Percentiles rank a stretch among this genome's conserved stretches.
These are phyloP conservation scores for Dromius quadrimaculatus DNA, from an alignment of 2,888 invertebrate species.

Conservation along the genomic window DNA sequence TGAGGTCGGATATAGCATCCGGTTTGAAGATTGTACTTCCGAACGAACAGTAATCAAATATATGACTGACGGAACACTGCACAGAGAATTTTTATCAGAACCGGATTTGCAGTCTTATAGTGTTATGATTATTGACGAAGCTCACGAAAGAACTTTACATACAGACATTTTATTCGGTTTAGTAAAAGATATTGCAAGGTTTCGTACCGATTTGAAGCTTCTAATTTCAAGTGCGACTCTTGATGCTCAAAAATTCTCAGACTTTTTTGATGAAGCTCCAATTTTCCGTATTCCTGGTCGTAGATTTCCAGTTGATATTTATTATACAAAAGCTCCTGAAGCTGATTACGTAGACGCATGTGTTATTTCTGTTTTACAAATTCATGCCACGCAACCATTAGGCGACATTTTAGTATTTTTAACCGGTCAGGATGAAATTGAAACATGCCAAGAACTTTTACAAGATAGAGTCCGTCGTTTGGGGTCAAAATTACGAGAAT, in stretches of 20 bases:
- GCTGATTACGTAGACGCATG: slow-evolving; percentile 99
- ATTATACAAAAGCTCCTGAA: slow-evolving; percentile 99
- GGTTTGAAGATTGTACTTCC: slow-evolving; percentile 99
- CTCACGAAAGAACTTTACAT: slow-evolving; percentile 97
- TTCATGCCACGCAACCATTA: slow-evolving; percentile 95
- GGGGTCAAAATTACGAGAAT: slow-evolving; percentile 92
- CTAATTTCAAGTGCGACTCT: slow-evolving; percentile 98
- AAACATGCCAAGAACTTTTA: slow-evolving; percentile 88
- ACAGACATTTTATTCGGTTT: slow-evolving; percentile 98
- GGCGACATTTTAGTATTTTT: slow-evolving; percentile 98
- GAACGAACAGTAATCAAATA: slow-evolving; percentile 97
- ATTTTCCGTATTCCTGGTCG: slow-evolving; percentile 98
- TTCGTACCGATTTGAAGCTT: slow-evolving; percentile 93
- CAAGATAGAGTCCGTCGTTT: slow-evolving; percentile 92
- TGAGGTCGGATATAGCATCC: slow-evolving; percentile 90
- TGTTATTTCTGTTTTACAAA: slow-evolving; percentile 97
- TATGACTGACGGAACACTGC: slow-evolving; percentile 99
- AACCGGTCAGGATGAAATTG: slow-evolving; percentile 93
- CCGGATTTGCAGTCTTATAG: slow-evolving; percentile 96
- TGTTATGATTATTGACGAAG: slow-evolving; percentile 99
- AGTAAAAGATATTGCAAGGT: slow-evolving; percentile 94
- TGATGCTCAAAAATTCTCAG: slow-evolving; percentile 97
- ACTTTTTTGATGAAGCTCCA: slow-evolving; percentile 98
- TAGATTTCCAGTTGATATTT: slow-evolving; percentile 97
- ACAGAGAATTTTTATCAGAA: slow-evolving; percentile 96